Base-by-base conservation (phyloP, 2,113 vertebrate species). In the Oxyruncus cristatus region DNA sequence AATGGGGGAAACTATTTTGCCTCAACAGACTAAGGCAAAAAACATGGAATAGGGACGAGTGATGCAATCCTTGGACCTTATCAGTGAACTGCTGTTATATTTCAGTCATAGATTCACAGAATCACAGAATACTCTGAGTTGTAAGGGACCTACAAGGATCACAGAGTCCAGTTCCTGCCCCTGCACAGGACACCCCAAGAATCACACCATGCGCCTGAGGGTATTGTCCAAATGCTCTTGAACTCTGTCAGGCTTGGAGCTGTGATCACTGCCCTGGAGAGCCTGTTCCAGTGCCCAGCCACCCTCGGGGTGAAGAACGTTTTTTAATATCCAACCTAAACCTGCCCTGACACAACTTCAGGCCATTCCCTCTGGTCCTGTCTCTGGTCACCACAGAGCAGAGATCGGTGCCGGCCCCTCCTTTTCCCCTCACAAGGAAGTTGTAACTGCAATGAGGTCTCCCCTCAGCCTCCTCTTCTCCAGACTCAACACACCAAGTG, bases 341-440 rank as follows among this genome's bases (percentile, higher is more conserved):
- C 8, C 6, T n/a, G 8, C 12, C 24, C 24, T 15, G 19, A 14
- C 14, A 28, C 30, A 50, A 5, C 3, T 1, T 35, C 27, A 27
- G 30, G 27, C 33, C 14, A 6, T 6, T 73, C 32, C 6, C 13
- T 84, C 11, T 2, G 5, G 27, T 73, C 22, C 47, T 73, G 4
- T 21, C 47, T 4, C 14, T 21, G 58, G 13, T 73, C 11, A 7
- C 8, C 5, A 63, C 9, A 37, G 17, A 9, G 39, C 26, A 55
- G 39, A 46, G 39, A 55, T 33, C 27, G 18, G 27, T 27, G 11
- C 22, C 39, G 26, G 39, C 8, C 22, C 8, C 8, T 37, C 17
- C 0, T 1, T 39, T 73, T 27, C 33, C 17, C 8, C 17, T 67
- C 2, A 1, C 4, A 4, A 47, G 6, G 21, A 14, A 24, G 12